Evolutionary conservation across 2,797 vertebrate genomes (phyloP), one percentile per base, ranked within the genome.

Genomic region (Orestias chungarensis): DNA sequence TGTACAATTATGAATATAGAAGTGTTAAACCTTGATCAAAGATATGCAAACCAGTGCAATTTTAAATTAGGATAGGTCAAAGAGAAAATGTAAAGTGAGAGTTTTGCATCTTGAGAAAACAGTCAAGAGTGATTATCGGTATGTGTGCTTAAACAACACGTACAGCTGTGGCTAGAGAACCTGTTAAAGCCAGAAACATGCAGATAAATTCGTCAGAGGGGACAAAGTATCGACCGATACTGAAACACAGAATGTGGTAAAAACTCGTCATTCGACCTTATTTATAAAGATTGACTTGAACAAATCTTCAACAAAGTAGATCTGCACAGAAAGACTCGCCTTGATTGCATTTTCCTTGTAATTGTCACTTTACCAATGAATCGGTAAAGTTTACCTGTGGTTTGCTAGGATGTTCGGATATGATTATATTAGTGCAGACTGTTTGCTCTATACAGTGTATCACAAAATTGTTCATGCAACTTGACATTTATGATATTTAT

Each of bases 321-420:
- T 83, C 47, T 64, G 38, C 49, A 31, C 9, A 42, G 70, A 47
- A 43, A 49, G 71, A 43, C 75, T 47, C 49, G 33, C 66, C 86
- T 71, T 80, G 84, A 83, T 87, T 91, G 86, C 66, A 33, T 74
- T 87, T 82, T 74, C 66, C 83, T 89, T 89, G 85, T 84, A 82
- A 73, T 46, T 87, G 86, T 87, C 87, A 81, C 70, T 69, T 68
- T n/a, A 71, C n/a, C 25, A 76, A 54, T 18, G 33, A 76, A 69
- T 76, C 62, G 68, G 61, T 86, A 78, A 75, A 65, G 52, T 4
- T 0, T 54, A 85, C 76, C 69, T 84, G 78, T 81, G 78, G 76
- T 74, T 82, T 72, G 40, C 61, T 6, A 71, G 27, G 73, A 74
- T 6, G 49, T 59, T 44, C n/a, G n/a, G n/a, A 59, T 54, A 25